phyloP scores from a whole-genome alignment of 2,797 vertebrate genomes.

The Acipenser oxyrinchus region DNA sequence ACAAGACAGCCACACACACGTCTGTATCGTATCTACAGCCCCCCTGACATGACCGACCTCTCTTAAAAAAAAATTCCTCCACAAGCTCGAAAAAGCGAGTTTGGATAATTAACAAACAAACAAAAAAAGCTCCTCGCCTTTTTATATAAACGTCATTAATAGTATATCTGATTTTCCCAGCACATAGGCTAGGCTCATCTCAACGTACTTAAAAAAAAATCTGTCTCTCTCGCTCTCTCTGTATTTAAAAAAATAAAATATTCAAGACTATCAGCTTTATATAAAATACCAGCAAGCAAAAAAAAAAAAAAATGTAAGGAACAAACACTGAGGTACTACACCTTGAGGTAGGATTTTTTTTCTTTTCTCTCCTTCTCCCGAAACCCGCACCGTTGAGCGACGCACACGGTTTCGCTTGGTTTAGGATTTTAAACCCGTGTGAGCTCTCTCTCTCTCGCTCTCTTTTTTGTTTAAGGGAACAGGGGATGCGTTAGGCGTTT shows the following conservation, averaged over 20 bases:
- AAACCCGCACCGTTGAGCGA: conserved; percentile 41
- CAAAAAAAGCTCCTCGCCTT: conserved; percentile 25
- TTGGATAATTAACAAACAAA: conserved; percentile 28
- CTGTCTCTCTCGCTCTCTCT: conserved; percentile 59
- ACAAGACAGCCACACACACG: too few relatives aligned
- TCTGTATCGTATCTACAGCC: too few relatives aligned
- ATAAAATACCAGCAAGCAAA: conserved; percentile 95
- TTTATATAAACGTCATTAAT: not conserved
- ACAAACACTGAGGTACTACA: conserved; percentile 87
- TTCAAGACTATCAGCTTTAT: conserved; percentile 92
- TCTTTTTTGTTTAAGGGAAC: too few relatives aligned
- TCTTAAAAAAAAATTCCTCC: not conserved
- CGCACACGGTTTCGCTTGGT: conserved; percentile 26
- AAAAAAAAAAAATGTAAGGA: conserved; percentile 51
- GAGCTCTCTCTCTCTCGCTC: too few relatives aligned
- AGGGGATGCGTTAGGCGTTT: too few relatives aligned
- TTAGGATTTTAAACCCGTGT: not conserved
- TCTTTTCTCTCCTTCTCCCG: conserved; percentile 39
- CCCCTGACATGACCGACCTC: too few relatives aligned
- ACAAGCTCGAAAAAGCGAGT: not conserved
- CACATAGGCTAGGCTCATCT: not conserved
- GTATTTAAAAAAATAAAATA: conserved; percentile 97
- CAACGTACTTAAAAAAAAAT: conserved; percentile 36
- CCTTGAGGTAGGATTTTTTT: conserved; percentile 85
- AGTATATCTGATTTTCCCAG: too few relatives aligned